Evolutionary conservation across 2,797 vertebrate species (phyloP).

Genomic region (Takifugu rubripes): DNA sequence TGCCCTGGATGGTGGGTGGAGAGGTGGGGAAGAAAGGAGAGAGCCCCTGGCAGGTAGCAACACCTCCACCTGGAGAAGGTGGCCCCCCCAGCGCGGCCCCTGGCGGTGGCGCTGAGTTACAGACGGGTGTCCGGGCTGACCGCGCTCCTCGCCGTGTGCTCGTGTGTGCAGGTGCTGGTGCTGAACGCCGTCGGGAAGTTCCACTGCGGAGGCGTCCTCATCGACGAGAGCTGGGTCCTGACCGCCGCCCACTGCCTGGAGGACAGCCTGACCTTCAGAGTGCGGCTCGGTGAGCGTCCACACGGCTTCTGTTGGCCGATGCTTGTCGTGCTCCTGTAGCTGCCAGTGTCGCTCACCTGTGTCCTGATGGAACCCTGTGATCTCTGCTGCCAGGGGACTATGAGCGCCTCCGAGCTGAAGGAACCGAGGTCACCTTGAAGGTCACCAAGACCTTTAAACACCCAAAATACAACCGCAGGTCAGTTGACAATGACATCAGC

Average conservation of each 20-base stretch:
- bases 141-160: too few relatives aligned
- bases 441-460: constrained; percentile 75
- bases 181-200: constrained; percentile 57
- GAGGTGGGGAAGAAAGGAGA: constrained; percentile 80
- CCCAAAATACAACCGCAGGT: constrained; percentile 72
- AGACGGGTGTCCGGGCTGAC: too few relatives aligned
- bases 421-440: constrained; percentile 70
- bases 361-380: not conserved
- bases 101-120: too few relatives aligned
- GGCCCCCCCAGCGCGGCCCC: too few relatives aligned
- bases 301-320: too few relatives aligned
- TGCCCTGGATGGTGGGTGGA: constrained; percentile 78
- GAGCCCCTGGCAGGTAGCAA: constrained; percentile 91
- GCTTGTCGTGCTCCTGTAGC: too few relatives aligned
- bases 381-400: constrained; percentile 79
- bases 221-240: constrained; percentile 87
- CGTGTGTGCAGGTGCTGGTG: constrained; percentile 54
- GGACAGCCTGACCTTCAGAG: constrained; percentile 52
- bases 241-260: constrained; percentile 90
- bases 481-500: constrained; percentile 86
- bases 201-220: constrained; percentile 86
- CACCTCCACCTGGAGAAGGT: not conserved
- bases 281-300: constrained; percentile 80
- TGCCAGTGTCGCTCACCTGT: not conserved
- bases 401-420: constrained; percentile 64